phyloP scores from a whole-genome alignment of 2,113 vertebrate species.

The Mobula birostris region DNA sequence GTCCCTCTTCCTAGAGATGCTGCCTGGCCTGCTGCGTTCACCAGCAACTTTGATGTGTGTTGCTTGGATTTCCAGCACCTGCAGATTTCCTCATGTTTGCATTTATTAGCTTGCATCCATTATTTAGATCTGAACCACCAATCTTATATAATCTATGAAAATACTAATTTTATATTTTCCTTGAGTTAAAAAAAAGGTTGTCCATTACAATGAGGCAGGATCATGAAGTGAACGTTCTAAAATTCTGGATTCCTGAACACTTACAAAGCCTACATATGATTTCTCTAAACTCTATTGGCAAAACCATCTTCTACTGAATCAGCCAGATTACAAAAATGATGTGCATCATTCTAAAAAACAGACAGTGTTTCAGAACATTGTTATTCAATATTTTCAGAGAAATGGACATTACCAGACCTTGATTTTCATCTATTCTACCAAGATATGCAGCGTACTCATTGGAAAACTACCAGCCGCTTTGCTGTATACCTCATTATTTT shows the following conservation, averaged over 20 bases:
- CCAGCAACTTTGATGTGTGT: too few species aligned
- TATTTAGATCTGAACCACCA: not conserved
- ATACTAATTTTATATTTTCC: not conserved
- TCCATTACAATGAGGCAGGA: conserved; percentile 63
- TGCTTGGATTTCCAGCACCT: too few species aligned
- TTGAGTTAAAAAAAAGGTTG: not conserved
- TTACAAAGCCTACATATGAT: conserved; percentile 54
- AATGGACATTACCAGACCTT: not conserved
- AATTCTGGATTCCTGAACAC: conserved; percentile 51
- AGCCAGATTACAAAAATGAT: conserved; percentile 48
- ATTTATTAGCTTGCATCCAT: not conserved
- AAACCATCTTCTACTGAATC: conserved; percentile 50
- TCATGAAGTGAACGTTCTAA: conserved; percentile 58
- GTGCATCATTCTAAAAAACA: conserved; percentile 53
- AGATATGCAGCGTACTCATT: not conserved
- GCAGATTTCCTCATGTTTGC: too few species aligned
- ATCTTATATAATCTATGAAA: not conserved
- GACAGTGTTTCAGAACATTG: not conserved
- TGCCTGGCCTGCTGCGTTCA: too few species aligned
- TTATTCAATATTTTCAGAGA: not conserved
- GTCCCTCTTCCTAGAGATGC: too few species aligned
- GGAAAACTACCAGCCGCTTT: not conserved
- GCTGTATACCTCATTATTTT: not conserved
- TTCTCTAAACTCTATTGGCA: conserved; percentile 47
- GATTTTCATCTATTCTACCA: not conserved